Base-by-base conservation (phyloP, 2,113 vertebrate genomes). In the Podarcis muralis region DNA sequence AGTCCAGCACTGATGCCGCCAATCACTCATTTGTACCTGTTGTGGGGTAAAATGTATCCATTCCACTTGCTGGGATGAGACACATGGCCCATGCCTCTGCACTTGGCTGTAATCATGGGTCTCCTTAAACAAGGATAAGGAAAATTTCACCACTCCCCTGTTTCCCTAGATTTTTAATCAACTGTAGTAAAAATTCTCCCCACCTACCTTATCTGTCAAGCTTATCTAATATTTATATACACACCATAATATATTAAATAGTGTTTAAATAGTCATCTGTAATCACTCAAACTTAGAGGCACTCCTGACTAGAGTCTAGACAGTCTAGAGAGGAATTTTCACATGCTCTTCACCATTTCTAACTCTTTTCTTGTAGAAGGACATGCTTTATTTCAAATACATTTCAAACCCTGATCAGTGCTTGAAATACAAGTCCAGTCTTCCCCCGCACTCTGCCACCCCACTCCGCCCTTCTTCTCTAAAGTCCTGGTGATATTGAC, bases 231-330 rank as follows among this genome's bases (percentile, higher is more conserved):
- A 30, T 37, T 83, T 43, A 66, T n/a, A 83, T 40, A 7, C 11
- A 83, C 12, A 43, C 1, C 15, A 43, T 18, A 8, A n/a, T 43
- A 65, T 35, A 40, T 20, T 69, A 30, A 62, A 30, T 7, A 23
- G 9, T 57, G 32, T 8, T 62, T 81, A 65, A 11, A 32, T 71
- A 15, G 30, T 72, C 66, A n/a, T 53, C 27, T 53, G 82, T 48
- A n/a, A 18, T 71, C 27, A 22, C 30, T 23, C n/a, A 22, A 53
- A 71, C 16, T 8, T 68, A 48, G 40, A 9, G 27, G 53, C 30
- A n/a, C 23, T 81, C 59, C 62, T 13, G 3, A 32, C 0, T 0
- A 5, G 37, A 37, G 18, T 32, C 20, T 48, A 7, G 16, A 22
- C 11, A 4, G 53, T 25, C 3, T 0, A 78, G 53, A 81, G 62